Evolutionary conservation across 2,113 vertebrate species (phyloP).

Genomic region (Lethenteron reissneri): DNA sequence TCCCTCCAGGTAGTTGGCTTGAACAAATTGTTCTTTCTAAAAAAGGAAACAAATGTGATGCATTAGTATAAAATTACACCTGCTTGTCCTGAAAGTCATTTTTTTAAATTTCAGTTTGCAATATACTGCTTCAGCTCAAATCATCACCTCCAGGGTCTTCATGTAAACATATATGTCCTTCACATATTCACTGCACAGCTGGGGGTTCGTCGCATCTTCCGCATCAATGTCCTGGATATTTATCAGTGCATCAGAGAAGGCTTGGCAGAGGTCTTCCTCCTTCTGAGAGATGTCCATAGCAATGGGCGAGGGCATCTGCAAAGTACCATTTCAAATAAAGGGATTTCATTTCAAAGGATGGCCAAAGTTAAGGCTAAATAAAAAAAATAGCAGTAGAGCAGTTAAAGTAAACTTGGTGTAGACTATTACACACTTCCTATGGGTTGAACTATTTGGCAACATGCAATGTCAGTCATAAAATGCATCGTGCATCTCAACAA

Average conservation of each 20-base stretch:
- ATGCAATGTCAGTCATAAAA: no score
- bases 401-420: no score
- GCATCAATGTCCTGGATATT: slow-evolving; percentile 33
- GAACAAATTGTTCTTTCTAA: slow-evolving; percentile 35
- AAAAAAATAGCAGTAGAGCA: no score
- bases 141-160: slow-evolving; percentile 35
- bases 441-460: no score
- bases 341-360: no score
- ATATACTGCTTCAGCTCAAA: not conserved
- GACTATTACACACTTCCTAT: no score
- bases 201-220: slow-evolving; percentile 31
- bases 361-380: no score
- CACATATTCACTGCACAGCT: slow-evolving; percentile 42
- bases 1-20: slow-evolving; percentile 29
- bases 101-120: not conserved
- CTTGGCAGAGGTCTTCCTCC: slow-evolving; percentile 30
- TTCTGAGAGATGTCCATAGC: slow-evolving; percentile 1
- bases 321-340: no score
- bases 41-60: not conserved
- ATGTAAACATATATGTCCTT: slow-evolving; percentile 57
- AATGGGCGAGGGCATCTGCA: not conserved
- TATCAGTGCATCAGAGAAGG: slow-evolving; percentile 40
- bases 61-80: not conserved
- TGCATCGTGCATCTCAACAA: no score
- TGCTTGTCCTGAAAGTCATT: not conserved